Evolutionary conservation across 2,113 vertebrate species (phyloP).

Genomic region (Syngnathus typhle): DNA sequence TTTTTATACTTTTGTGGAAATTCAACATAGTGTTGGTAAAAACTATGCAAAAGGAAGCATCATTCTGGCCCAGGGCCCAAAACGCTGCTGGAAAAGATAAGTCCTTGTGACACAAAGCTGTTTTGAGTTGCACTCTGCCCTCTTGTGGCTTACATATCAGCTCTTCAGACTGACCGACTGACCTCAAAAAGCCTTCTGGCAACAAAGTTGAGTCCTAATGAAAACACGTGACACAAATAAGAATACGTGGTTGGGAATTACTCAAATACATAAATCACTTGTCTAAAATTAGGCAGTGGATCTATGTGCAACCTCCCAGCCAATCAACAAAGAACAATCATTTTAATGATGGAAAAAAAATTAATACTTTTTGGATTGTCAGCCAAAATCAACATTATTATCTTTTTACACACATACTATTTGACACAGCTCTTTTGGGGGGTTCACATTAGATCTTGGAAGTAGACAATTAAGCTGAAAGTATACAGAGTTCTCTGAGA

Average conservation of each 20-base stretch:
- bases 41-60: not conserved
- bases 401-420: not conserved
- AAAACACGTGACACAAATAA: not conserved
- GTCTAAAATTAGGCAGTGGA: not conserved
- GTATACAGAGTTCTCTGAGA: not conserved
- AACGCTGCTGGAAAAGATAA: slow-evolving; percentile 4
- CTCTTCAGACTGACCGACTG: slow-evolving; percentile 5
- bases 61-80: slow-evolving; percentile 21
- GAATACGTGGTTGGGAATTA: not conserved
- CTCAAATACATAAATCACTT: no score
- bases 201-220: not conserved
- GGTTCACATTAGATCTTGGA: not conserved
- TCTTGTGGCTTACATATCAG: slow-evolving; percentile 59
- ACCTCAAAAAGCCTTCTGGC: slow-evolving; percentile 3
- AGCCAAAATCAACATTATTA: not conserved
- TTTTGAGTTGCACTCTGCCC: slow-evolving; percentile 65
- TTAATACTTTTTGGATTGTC: not conserved
- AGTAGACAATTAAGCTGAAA: not conserved
- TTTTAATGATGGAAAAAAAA: not conserved
- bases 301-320: not conserved
- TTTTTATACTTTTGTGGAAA: not conserved
- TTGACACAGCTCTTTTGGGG: not conserved
- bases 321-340: not conserved
- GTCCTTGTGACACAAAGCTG: slow-evolving; percentile 24
- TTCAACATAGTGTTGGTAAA: not conserved